A percentile compares a stretch with the other conserved stretches of the same genome.
Evolutionary conservation across 2,888 invertebrate species (phyloP).

Genomic region (Beris chalybata): DNA sequence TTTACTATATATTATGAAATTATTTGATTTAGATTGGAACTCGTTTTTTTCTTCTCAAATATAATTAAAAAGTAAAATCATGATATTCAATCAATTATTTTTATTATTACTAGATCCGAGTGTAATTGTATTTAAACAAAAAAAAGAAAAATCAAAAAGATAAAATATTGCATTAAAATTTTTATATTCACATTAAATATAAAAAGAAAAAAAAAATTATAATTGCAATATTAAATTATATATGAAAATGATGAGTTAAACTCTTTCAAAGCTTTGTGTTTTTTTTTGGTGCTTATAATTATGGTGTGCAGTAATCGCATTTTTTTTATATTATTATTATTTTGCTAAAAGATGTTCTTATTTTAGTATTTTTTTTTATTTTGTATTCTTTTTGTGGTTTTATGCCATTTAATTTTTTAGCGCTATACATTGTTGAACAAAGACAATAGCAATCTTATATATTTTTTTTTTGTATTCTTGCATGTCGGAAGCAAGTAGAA

Average conservation of each 20-base stretch:
- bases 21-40: too few species aligned
- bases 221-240: background rate
- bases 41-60: too few species aligned
- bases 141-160: background rate
- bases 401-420: background rate
- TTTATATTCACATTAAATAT: conserved; percentile 8
- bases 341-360: background rate
- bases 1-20: too few species aligned
- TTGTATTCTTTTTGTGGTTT: background rate
- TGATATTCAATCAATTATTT: background rate
- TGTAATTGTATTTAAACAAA: background rate
- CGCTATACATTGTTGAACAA: conserved; percentile 4
- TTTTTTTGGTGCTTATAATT: conserved; percentile 5
- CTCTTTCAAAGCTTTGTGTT: conserved; percentile 8
- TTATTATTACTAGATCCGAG: background rate
- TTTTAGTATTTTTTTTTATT: background rate
- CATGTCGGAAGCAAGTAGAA: too few species aligned
- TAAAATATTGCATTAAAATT: background rate
- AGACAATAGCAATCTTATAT: background rate
- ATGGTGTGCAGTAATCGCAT: conserved; percentile 4
- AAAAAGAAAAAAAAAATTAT: background rate
- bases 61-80: too few species aligned
- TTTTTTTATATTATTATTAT: background rate
- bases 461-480: too few species aligned
- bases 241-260: background rate